These are phyloP conservation scores for Eospalax fontanierii DNA, from an alignment of 2,797 vertebrate genomes.

Conservation along the genomic window DNA sequence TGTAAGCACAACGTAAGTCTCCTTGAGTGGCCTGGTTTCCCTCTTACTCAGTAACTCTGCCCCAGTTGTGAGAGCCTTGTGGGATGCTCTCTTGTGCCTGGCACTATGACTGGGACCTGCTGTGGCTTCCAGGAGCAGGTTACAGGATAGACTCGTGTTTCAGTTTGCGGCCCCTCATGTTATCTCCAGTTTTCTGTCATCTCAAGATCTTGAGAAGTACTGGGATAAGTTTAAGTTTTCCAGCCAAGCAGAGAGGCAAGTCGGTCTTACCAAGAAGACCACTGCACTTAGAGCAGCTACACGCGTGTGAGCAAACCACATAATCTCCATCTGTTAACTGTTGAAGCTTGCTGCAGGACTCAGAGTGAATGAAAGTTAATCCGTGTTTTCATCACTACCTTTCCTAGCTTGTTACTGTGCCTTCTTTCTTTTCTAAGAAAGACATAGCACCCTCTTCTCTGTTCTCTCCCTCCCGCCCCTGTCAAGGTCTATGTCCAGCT, in stretches of 20 bases:
- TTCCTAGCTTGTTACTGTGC: constrained; percentile 86
- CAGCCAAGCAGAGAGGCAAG: constrained; percentile 3
- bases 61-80: not conserved
- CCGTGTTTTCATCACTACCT: constrained; percentile 64
- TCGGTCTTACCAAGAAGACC: constrained; percentile 14
- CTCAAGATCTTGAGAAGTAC: not conserved
- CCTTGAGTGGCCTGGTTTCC: not conserved
- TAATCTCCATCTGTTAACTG: not conserved
- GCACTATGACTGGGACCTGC: not conserved
- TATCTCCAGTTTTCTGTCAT: constrained; percentile 35
- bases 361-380: not conserved
- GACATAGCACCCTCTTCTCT: constrained; percentile 44
- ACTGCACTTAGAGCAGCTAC: not conserved
- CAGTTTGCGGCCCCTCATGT: constrained; percentile 3
- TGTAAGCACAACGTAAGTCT: constrained; percentile 75
- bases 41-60: not conserved
- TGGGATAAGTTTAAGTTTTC: constrained; percentile 10
- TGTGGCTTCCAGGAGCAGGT: constrained; percentile 5
- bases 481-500: constrained; percentile 62
- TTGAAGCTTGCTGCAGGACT: constrained; percentile 7
- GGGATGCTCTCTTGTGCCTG: not conserved
- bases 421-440: constrained; percentile 83
- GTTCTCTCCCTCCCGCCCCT: not conserved
- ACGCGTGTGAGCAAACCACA: not conserved
- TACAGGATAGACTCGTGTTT: not conserved